Conservation (phyloP, 2,888 invertebrate genomes). For the Dryobotodes eremita region DNA sequence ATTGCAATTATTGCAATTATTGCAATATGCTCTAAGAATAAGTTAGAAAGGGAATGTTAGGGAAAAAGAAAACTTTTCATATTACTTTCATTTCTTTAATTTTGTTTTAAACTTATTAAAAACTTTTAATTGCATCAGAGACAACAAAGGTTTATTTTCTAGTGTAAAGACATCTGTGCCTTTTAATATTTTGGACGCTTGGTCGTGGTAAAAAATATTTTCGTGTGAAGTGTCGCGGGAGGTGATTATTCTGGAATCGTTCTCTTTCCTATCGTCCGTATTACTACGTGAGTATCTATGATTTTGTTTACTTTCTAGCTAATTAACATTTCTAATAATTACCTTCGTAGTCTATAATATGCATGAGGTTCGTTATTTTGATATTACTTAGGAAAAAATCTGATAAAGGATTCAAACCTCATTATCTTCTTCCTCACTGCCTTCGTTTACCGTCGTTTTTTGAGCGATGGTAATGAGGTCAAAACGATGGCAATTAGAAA, state of each 20-base stretch:
- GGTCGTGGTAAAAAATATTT: too few relatives aligned
- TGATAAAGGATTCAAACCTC: background rate
- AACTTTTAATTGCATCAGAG: too few relatives aligned
- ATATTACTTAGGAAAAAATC: background rate
- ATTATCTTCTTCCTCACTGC: slow-evolving; percentile 28
- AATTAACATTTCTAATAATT: background rate
- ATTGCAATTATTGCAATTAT: too few relatives aligned
- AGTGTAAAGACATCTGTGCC: too few relatives aligned
- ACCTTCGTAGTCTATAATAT: background rate
- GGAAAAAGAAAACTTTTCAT: too few relatives aligned
- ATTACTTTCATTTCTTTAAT: too few relatives aligned
- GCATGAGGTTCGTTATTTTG: background rate
- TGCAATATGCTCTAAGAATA: too few relatives aligned
- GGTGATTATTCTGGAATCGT: background rate
- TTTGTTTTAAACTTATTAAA: too few relatives aligned
- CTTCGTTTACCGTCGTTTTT: slow-evolving; percentile 38
- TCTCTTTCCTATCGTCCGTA: slow-evolving; percentile 1
- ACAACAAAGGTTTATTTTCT: too few relatives aligned
- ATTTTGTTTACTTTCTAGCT: background rate
- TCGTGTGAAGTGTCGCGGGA: background rate
- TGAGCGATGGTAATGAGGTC: slow-evolving; percentile 23
- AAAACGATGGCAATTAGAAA: slow-evolving; percentile 23
- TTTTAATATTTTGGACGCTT: too few relatives aligned
- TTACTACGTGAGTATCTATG: background rate
- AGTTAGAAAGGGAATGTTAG: too few relatives aligned